Percentiles rank a stretch among this genome's conserved stretches.
Conservation (phyloP, 2,113 vertebrate genomes). For the Coracopsis vasa region DNA sequence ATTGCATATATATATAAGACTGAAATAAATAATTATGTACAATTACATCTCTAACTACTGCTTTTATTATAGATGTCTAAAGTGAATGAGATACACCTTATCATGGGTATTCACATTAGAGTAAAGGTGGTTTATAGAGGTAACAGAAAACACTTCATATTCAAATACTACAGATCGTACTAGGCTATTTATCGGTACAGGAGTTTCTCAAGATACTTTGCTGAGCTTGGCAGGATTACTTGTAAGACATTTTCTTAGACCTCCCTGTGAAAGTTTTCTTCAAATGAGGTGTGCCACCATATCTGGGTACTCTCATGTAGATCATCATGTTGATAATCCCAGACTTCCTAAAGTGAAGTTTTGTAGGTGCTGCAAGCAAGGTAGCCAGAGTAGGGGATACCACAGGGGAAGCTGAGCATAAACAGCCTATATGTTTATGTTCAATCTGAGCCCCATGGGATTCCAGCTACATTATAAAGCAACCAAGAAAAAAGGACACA, state of each 20-base stretch:
- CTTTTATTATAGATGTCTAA: neutral
- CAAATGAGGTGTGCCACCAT: neutral
- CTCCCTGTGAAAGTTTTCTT: neutral
- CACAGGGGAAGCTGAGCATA: neutral
- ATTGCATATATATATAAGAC: neutral
- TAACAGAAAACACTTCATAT: neutral
- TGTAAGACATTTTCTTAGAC: neutral
- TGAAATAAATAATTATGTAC: neutral
- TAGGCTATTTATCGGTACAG: neutral
- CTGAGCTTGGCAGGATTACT: neutral
- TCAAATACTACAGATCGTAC: neutral
- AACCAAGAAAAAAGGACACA: neutral
- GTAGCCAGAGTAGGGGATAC: neutral
- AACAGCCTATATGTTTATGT: rapidly evolving
- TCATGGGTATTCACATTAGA: neutral
- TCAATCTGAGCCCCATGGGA: neutral
- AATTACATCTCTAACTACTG: neutral
- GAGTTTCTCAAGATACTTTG: neutral
- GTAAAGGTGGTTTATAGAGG: neutral
- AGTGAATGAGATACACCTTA: neutral
- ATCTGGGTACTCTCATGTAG: neutral
- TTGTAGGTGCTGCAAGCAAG: neutral
- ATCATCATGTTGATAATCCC: neutral
- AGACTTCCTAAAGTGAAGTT: no score
- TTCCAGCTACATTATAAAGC: neutral